phyloP scores from a whole-genome alignment of 2,888 invertebrate genomes.

The Troglohyphantes excavatus region DNA sequence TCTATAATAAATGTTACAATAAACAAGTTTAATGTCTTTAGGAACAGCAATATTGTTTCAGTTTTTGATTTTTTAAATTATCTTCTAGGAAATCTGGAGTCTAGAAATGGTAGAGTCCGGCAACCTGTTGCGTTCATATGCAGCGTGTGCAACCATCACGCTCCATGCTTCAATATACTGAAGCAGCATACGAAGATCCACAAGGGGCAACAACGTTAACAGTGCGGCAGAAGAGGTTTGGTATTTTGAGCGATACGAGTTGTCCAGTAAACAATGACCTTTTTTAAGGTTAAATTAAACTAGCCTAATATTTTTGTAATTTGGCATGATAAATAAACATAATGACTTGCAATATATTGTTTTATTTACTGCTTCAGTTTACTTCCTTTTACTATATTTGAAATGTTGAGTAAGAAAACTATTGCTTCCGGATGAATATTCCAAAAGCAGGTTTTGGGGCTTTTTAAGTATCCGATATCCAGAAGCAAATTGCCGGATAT shows the following conservation, averaged over 20 bases:
- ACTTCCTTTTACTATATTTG: no score
- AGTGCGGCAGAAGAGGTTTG: not conserved
- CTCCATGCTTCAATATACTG: not conserved
- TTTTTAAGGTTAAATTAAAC: not conserved
- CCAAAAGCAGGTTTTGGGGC: no score
- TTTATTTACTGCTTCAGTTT: not conserved
- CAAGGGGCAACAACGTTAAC: not conserved
- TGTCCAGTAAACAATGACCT: not conserved
- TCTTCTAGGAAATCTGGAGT: not conserved
- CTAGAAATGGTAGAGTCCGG: not conserved
- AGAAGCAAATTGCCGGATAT: no score
- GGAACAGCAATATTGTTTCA: not conserved
- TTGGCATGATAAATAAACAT: no score
- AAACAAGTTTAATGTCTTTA: no score
- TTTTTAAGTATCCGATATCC: no score
- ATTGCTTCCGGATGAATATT: no score
- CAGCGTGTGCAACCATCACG: not conserved
- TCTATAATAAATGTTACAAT: not conserved
- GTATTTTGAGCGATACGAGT: not conserved
- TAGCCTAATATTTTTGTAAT: no score
- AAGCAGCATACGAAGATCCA: not conserved
- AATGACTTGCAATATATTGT: not conserved
- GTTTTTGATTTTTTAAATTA: not conserved
- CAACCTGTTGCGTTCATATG: not conserved
- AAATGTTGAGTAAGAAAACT: no score